Percentiles rank a stretch among this genome's conserved stretches.
These are phyloP conservation scores for Enoplosus armatus DNA, from an alignment of 2,797 vertebrate species.

Conservation along the genomic window DNA sequence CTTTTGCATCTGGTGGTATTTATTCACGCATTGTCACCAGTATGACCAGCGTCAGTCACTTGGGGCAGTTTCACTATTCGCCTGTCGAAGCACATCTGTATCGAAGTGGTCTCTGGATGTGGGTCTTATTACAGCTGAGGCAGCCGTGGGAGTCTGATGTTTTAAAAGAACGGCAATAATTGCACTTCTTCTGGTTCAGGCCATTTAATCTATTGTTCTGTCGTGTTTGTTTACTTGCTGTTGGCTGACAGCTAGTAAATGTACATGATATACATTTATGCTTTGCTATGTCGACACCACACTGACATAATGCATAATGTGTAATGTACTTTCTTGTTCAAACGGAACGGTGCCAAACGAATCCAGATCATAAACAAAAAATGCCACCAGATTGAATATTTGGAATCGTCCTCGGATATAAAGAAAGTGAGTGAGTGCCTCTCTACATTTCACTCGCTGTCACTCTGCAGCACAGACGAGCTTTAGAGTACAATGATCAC, in stretches of 20 bases:
- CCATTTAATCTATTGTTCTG: too few relatives aligned
- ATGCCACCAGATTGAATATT: not conserved
- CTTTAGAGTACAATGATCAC: constrained; percentile 61
- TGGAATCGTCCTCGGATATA: not conserved
- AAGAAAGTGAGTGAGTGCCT: constrained; percentile 21
- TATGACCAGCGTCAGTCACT: constrained; percentile 1
- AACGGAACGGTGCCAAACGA: not conserved
- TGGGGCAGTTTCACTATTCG: constrained; percentile 8
- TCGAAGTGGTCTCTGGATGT: constrained; percentile 79
- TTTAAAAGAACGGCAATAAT: not conserved
- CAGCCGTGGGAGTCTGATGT: not conserved
- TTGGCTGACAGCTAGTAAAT: not conserved
- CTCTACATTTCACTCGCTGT: constrained; percentile 39
- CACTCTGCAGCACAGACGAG: constrained; percentile 34
- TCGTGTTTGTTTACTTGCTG: not conserved
- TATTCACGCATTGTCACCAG: not conserved
- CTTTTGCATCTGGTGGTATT: constrained; percentile 10
- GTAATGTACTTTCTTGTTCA: not conserved
- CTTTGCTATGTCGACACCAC: not conserved
- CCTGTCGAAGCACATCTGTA: constrained; percentile 64
- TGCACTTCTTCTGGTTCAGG: not conserved
- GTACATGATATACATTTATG: not conserved
- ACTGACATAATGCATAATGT: not conserved
- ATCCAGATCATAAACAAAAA: not conserved
- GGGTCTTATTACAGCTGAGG: constrained; percentile 41